Conservation (phyloP, 35 echinoderm and acorn worm species). For the Acanthaster planci region DNA sequence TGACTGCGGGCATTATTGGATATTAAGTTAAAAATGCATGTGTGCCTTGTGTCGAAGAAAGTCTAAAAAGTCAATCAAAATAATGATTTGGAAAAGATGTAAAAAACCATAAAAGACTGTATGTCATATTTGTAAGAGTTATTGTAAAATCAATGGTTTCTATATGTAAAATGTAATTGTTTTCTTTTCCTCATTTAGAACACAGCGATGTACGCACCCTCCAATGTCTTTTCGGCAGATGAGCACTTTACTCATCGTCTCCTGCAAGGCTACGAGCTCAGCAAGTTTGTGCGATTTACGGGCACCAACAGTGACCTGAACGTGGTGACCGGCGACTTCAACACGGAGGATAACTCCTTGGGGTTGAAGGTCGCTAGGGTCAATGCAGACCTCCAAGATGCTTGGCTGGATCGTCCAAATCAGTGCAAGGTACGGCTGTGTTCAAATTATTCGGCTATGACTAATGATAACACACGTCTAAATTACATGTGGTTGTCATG, state of each 20-base stretch:
- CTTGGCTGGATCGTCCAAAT: constrained; percentile 29
- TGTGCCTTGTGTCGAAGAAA: no score
- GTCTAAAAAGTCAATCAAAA: no score
- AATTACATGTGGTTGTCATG: no score
- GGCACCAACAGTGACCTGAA: constrained; percentile 34
- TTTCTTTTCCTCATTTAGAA: constrained; percentile 30
- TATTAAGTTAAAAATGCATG: no score
- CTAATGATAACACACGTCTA: no score
- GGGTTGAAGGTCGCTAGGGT: constrained; percentile 12
- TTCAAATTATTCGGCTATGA: no score
- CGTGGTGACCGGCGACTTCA: constrained; percentile 67
- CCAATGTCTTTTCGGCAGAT: constrained; percentile 31
- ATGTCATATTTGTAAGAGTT: no score
- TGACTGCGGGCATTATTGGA: no score
- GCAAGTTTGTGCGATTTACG: constrained; percentile 54
- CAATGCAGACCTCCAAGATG: constrained; percentile 49
- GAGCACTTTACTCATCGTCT: constrained; percentile 53
- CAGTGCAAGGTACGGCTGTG: background rate
- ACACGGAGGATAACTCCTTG: constrained; percentile 51
- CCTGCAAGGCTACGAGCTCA: constrained; percentile 64
- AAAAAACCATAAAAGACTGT: no score
- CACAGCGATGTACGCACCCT: constrained; percentile 59
- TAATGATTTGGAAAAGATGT: no score
- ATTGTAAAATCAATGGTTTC: background rate
- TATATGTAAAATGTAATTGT: background rate